Percentiles rank a stretch among this genome's conserved stretches.
Evolutionary conservation across 2,888 invertebrate genomes (phyloP).

Genomic region (Miltochrista miniata): DNA sequence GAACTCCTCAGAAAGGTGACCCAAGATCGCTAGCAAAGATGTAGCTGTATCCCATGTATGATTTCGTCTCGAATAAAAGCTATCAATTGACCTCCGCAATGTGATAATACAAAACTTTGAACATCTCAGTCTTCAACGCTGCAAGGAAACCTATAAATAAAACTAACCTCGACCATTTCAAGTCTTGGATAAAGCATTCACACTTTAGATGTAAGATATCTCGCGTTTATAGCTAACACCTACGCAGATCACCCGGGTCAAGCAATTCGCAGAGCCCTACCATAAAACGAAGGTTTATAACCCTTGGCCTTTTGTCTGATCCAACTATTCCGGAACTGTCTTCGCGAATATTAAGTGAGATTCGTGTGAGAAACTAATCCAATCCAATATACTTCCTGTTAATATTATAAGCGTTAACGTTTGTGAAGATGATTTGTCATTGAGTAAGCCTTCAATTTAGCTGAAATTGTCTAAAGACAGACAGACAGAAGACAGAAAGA

Average conservation of each 20-base stretch:
- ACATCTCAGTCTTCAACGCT: too few relatives aligned
- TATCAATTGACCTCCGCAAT: too few relatives aligned
- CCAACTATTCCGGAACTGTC: constrained; percentile 10
- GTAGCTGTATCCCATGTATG: too few relatives aligned
- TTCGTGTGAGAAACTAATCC: constrained; percentile 3
- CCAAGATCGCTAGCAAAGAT: too few relatives aligned
- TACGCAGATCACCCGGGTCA: not conserved
- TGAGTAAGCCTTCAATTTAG: too few relatives aligned
- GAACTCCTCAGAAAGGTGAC: too few relatives aligned
- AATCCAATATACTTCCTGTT: not conserved
- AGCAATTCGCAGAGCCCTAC: not conserved
- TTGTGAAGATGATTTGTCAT: too few relatives aligned
- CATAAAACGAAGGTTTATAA: constrained; percentile 2
- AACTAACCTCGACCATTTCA: not conserved
- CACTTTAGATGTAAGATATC: not conserved
- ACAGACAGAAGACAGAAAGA: too few relatives aligned
- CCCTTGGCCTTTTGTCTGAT: constrained; percentile 14
- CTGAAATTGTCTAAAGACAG: too few relatives aligned
- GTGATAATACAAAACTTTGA: too few relatives aligned
- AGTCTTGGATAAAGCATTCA: not conserved
- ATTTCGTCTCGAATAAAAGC: too few relatives aligned
- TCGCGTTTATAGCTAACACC: not conserved
- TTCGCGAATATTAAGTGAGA: constrained; percentile 9
- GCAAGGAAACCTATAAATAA: not conserved
- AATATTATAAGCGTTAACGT: too few relatives aligned